These are phyloP conservation scores for Manduca sexta DNA, from an alignment of 1,140 invertebrate species.

Conservation along the genomic window DNA sequence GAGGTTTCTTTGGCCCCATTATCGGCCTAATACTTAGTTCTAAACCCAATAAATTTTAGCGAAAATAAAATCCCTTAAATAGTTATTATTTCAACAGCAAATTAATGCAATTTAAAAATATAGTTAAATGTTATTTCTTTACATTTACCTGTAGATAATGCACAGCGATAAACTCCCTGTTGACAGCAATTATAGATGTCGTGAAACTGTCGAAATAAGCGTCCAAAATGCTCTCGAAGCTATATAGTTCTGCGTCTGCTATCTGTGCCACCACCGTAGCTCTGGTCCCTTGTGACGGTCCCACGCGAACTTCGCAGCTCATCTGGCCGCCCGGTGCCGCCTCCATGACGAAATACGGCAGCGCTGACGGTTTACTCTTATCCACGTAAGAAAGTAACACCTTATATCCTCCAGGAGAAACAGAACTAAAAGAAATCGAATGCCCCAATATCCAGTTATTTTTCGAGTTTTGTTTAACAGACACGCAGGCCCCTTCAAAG, in stretches of 20 bases:
- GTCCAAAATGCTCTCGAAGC: slow-evolving; percentile 61
- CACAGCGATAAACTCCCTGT: slow-evolving; percentile 57
- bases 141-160: slow-evolving; percentile 56
- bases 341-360: slow-evolving; percentile 64
- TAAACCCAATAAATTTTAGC: no score
- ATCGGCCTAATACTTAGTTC: no score
- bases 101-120: no score
- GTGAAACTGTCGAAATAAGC: slow-evolving; percentile 52
- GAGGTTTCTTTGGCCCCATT: no score
- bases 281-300: slow-evolving; percentile 41
- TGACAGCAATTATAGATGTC: slow-evolving; percentile 56
- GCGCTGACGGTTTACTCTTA: slow-evolving; percentile 31
- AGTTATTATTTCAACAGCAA: no score
- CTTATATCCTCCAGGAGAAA: slow-evolving; percentile 61
- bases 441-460: slow-evolving; percentile 60
- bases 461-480: slow-evolving; percentile 42
- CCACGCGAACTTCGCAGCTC: slow-evolving; percentile 58
- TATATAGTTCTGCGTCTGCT: slow-evolving; percentile 53
- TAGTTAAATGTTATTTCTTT: no score
- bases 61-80: no score
- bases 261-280: slow-evolving; percentile 56
- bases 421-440: slow-evolving; percentile 56
- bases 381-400: slow-evolving; percentile 51
- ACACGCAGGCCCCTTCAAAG: slow-evolving; percentile 54
- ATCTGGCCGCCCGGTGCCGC: slow-evolving; percentile 61